Base-by-base conservation (phyloP, 2,797 vertebrate genomes). In the Novumbra hubbsi region DNA sequence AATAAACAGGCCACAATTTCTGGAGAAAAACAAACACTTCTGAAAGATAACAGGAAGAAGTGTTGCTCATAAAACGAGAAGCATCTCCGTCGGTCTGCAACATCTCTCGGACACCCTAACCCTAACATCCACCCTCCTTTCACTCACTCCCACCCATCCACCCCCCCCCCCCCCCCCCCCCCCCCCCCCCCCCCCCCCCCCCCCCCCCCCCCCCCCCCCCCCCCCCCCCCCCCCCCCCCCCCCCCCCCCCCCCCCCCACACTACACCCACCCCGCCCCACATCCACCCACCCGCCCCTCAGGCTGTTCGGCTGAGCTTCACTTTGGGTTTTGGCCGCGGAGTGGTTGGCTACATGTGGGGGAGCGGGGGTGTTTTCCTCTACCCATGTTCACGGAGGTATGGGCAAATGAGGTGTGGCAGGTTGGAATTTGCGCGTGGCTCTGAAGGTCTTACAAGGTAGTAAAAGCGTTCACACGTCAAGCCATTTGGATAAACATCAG, bases 341-440 rank as follows among this genome's bases (percentile, higher is more conserved):
- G 63, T 65, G 27, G 6, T 16, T 32, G 62, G 15, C 14, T 8
- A 24, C 41, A 30, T 73, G 67, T 67, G 28, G 34, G 32, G 34
- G 30, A 32, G 27, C 19, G 64, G 5, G 24, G n/a, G 8, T 50
- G 8, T 50, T 49, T 65, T n/a, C 2, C 11, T 67, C 11, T 49
- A 30, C 12, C 19, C 7, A 57, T 12, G 19, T 70, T 70, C 73
- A 75, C 14, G 52, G 68, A 62, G 50, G 50, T 62, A n/a, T 27
- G 57, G 68, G 57, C n/a, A 65, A 69, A 75, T 70, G 73, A 49
- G 41, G 55, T 27, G 57, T 34, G 57, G 68, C 57, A 64, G 57
- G 16, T 32, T 14, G 34, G 66, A 11, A 6, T 48, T 34, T 68
- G 65, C 65, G 27, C 50, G 28, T 16, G 73, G 65, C 50, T 50